A percentile compares a stretch with the other conserved stretches of the same genome.
phyloP scores from a whole-genome alignment of 2,113 vertebrate genomes.

The rat (Rattus norvegicus) region GRCr8 NC_086019.1:182832501-182833000 shows the following conservation, averaged over 20 bases:
- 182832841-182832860: neutral
- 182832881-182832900: neutral
- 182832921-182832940: neutral
- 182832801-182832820: neutral
- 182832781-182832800: neutral
- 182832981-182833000: neutral
- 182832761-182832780: neutral
- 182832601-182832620: neutral
- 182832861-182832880: neutral
- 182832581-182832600: neutral
- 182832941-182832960: neutral
- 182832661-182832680: neutral
- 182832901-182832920: neutral
- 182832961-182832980: neutral
- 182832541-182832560: neutral
- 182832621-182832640: neutral
- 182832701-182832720: neutral
- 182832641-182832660: neutral
- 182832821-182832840: neutral
- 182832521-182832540: neutral
- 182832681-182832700: neutral
- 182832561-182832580: neutral
- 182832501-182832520: neutral
- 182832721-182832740: neutral
- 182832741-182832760: neutral